Base-by-base conservation (phyloP, 2,113 vertebrate species). In the Craseonycteris thonglongyai region DNA sequence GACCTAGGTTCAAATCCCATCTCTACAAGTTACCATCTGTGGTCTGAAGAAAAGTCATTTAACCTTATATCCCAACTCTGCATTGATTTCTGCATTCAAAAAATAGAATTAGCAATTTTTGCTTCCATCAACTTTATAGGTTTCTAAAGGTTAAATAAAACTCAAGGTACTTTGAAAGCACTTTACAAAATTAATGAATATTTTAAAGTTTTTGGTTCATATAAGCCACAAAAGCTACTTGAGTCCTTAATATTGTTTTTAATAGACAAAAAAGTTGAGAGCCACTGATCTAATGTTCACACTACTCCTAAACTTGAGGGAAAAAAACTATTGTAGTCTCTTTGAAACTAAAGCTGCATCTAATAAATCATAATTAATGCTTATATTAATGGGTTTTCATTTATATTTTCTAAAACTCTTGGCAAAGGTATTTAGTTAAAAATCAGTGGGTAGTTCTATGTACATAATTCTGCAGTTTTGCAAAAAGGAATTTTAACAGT, bases 231-330 rank as follows among this genome's bases (percentile, higher is more conserved):
- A 92, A 79, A 91, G 18, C 14, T 91, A 19, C 68, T 75, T 35
- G 24, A 26, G 42, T 78, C 24, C 78, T 49, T 49, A 90, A 74
- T 90, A 63, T n/a, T 82, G 63, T 88, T 96, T 88, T 94, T 79
- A 94, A 88, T 22, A 93, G 33, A 35, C 42, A 4, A 91, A 80
- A 47, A 88, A 42, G 5, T 87, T 93, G 45, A 89, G 16, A 88
- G 28, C 35, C 71, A 63, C 16, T 79, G 33, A 11, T 69, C 51
- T 86, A 71, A 87, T 61, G 45, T 81, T 91, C 74, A 81, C 22
- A 59, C 19, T 61, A n/a, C 38, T 80, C 6, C 11, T 79, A 72
- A 95, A 90, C n/a, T 66, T 92, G 19, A 95, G n/a, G n/a, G 18
- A 4, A n/a, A 19, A 76, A 76, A 76, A 49, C 45, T 68, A 4